Conservation (phyloP, 2,113 vertebrate genomes). For the Grus americana region DNA sequence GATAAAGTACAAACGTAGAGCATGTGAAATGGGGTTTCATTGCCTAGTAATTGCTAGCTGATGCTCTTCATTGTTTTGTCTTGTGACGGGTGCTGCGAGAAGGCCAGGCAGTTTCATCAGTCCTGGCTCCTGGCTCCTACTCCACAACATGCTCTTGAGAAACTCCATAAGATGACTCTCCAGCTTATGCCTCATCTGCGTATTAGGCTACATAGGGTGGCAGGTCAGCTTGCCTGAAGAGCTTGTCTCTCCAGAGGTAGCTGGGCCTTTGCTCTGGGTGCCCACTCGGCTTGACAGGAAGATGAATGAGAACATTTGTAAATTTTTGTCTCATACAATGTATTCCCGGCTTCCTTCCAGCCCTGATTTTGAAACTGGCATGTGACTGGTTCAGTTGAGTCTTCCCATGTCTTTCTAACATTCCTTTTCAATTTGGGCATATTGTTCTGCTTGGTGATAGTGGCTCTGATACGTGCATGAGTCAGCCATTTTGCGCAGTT, state of each 20-base stretch:
- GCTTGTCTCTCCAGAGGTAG: neutral
- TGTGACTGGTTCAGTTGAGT: slow-evolving; percentile 46
- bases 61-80: neutral
- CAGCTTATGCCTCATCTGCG: neutral
- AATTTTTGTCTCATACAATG: slow-evolving; percentile 28
- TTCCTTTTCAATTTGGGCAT: slow-evolving; percentile 63
- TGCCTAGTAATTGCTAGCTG: neutral
- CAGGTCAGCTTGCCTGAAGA: neutral
- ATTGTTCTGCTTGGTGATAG: slow-evolving; percentile 66
- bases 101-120: neutral
- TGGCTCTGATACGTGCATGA: slow-evolving; percentile 57
- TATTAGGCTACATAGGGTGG: neutral
- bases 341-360: slow-evolving; percentile 39
- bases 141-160: neutral
- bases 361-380: slow-evolving; percentile 52
- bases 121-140: neutral
- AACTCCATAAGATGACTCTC: neutral
- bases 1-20: neutral
- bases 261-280: neutral
- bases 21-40: neutral
- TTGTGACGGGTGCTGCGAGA: neutral
- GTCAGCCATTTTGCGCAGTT: slow-evolving; percentile 62
- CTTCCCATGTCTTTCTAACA: slow-evolving; percentile 64
- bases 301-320: slow-evolving; percentile 31
- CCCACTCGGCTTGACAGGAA: slow-evolving; percentile 5